A percentile compares a stretch with the other conserved stretches of the same genome.
Evolutionary conservation across 64 coral and sea anemone genomes (phyloP).

Genomic region (Pachyseris speciosa): DNA sequence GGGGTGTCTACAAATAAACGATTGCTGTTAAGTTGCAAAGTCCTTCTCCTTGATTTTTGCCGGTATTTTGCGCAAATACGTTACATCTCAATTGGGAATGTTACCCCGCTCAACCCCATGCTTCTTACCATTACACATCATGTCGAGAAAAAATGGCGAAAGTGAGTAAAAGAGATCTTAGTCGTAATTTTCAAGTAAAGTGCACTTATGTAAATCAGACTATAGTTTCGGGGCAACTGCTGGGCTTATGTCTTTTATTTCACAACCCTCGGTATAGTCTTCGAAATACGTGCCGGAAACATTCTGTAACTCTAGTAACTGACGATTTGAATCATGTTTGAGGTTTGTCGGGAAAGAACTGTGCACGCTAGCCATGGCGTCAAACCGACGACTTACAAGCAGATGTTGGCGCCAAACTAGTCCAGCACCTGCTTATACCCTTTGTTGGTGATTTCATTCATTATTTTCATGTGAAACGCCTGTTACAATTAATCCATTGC

Average conservation of each 20-base stretch:
- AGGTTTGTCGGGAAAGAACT: neutral
- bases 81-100: too few relatives aligned
- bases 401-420: neutral
- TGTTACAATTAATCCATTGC: neutral
- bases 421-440: conserved; percentile 1
- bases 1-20: too few relatives aligned
- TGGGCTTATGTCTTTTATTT: neutral
- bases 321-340: neutral
- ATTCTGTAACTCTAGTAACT: neutral
- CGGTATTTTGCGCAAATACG: too few relatives aligned
- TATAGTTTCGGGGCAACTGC: neutral
- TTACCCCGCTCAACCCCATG: too few relatives aligned
- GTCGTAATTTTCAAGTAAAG: neutral
- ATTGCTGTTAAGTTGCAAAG: too few relatives aligned
- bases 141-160: too few relatives aligned
- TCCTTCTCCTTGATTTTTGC: too few relatives aligned
- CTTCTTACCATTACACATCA: too few relatives aligned
- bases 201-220: neutral
- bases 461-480: neutral
- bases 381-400: neutral
- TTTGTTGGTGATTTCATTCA: neutral
- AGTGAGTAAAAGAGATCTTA: neutral
- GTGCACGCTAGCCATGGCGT: neutral
- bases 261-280: neutral
- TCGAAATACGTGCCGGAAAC: neutral